Evolutionary conservation across 2,113 vertebrate species (phyloP).

Genomic region (Dissostichus mawsoni): DNA sequence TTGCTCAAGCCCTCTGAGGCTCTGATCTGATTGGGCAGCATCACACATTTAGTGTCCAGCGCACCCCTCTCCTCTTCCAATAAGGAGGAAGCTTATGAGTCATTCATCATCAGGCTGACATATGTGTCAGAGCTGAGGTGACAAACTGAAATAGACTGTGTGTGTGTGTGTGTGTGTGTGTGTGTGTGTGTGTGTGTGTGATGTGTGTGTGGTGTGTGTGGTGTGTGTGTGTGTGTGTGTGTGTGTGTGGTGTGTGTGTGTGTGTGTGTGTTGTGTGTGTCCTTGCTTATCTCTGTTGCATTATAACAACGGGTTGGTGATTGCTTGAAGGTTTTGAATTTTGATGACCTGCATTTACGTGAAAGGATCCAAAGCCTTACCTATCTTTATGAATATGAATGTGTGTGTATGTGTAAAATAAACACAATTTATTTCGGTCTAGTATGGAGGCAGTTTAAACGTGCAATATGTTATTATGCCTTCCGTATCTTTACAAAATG

Average conservation of each 20-base stretch:
- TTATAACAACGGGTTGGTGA: slow-evolving; percentile 19
- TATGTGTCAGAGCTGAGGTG: slow-evolving; percentile 58
- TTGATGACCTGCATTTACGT: slow-evolving; percentile 28
- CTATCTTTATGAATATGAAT: neutral
- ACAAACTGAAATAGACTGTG: slow-evolving; percentile 64
- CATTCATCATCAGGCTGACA: slow-evolving; percentile 52
- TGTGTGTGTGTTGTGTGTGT: slow-evolving; percentile 29
- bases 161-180: neutral
- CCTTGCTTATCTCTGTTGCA: slow-evolving; percentile 20
- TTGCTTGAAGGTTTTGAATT: slow-evolving; percentile 54
- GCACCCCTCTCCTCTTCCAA: slow-evolving; percentile 18
- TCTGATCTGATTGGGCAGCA: slow-evolving; percentile 36
- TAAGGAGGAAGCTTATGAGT: slow-evolving; percentile 28
- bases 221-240: neutral
- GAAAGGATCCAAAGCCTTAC: slow-evolving; percentile 23
- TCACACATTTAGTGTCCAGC: slow-evolving; percentile 9
- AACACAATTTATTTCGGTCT: too few relatives aligned
- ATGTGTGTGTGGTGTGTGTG: neutral
- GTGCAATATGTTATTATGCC: too few relatives aligned
- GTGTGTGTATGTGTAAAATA: neutral
- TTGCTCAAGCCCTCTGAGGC: neutral
- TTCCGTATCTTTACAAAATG: neutral
- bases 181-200: neutral
- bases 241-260: neutral
- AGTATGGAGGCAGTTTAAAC: too few relatives aligned